Evolutionary conservation across 2,888 invertebrate species (phyloP).

Genomic region (Shargacucullia verbasci): DNA sequence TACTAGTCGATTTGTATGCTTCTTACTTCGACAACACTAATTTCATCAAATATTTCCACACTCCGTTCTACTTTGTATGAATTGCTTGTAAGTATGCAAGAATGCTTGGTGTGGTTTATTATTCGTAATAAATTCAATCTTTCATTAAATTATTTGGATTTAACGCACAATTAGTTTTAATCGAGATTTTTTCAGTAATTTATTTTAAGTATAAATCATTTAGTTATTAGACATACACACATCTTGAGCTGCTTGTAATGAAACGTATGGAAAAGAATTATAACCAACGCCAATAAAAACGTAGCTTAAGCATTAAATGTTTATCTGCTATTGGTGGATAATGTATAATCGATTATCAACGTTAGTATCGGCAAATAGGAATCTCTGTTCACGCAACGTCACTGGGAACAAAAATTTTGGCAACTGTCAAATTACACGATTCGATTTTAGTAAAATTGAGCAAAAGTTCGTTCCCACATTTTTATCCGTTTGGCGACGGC

Average conservation of each 20-base stretch:
- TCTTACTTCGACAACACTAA: no score
- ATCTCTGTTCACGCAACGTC: conserved; percentile 1
- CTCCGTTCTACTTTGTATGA: no score
- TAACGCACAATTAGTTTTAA: no score
- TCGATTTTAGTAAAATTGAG: conserved; percentile 68
- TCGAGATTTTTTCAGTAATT: no score
- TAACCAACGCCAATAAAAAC: conserved; percentile 63
- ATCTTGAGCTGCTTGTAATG: conserved; percentile 45
- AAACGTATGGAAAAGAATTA: conserved; percentile 46
- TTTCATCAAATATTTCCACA: no score
- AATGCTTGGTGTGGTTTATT: no score
- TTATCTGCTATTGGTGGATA: conserved; percentile 70
- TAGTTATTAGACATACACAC: not conserved
- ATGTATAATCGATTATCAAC: conserved; percentile 53
- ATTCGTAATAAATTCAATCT: no score
- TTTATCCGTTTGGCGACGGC: conserved; percentile 60
- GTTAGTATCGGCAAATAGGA: conserved; percentile 64
- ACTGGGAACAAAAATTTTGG: conserved; percentile 59
- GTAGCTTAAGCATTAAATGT: conserved; percentile 74
- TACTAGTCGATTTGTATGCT: no score
- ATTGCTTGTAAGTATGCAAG: no score
- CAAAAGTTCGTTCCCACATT: conserved; percentile 64
- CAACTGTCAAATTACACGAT: conserved; percentile 69
- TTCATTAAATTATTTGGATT: no score
- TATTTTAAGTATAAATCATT: no score